Evolutionary conservation across 2,113 vertebrate species (phyloP).

Genomic region (Varanus salvator): DNA sequence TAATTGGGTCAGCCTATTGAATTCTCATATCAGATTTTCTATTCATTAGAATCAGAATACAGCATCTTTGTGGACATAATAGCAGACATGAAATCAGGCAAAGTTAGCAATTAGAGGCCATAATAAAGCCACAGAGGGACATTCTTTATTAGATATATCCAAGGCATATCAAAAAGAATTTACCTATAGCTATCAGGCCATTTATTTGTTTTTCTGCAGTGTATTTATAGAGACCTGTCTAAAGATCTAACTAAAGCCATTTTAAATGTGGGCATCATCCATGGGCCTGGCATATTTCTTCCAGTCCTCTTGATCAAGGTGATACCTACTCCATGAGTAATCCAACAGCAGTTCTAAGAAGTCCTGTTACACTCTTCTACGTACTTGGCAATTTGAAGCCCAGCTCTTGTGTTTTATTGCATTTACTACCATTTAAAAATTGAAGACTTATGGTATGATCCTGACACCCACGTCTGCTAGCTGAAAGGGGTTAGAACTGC

Average conservation of each 20-base stretch:
- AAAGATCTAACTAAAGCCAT: not conserved
- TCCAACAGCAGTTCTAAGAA: not conserved
- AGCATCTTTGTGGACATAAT: not conserved
- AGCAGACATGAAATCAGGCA: not conserved
- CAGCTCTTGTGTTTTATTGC: not conserved
- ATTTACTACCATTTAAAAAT: not conserved
- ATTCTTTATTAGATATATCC: not conserved
- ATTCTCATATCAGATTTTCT: not conserved
- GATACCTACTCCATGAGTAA: not conserved
- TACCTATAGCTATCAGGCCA: not conserved
- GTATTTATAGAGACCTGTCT: not conserved
- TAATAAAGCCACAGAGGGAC: not conserved
- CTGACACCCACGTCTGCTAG: not conserved
- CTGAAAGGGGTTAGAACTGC: not conserved
- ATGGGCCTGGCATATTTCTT: not conserved
- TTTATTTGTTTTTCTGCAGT: not conserved
- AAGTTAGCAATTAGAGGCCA: not conserved
- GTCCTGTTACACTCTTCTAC: not conserved
- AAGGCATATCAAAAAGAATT: not conserved
- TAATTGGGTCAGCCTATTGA: not conserved
- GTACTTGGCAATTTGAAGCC: not conserved
- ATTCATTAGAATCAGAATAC: slow-evolving; percentile 2
- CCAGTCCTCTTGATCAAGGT: not conserved
- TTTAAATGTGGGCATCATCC: not conserved
- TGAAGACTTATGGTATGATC: not conserved